Percentiles rank a stretch among this genome's conserved stretches.
Evolutionary conservation across 2,797 vertebrate species (phyloP).

Genomic region (Mormyrus hasselquistii): DNA sequence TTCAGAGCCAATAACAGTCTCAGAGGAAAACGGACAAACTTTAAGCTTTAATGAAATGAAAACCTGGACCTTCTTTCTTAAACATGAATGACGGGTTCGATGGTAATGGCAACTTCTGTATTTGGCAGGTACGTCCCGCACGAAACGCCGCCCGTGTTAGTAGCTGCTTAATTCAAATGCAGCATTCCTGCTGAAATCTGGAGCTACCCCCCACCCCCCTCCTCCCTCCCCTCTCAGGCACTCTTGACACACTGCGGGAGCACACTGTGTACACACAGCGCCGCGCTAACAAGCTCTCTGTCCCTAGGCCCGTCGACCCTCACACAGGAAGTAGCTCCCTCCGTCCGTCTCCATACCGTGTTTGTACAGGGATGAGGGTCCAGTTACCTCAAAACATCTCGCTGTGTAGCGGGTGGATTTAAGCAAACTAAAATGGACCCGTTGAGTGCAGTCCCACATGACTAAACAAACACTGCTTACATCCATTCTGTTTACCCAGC

Average conservation of each 20-base stretch:
- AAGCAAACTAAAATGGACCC: neutral
- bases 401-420: neutral
- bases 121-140: neutral
- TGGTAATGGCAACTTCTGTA: neutral
- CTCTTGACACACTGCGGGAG: neutral
- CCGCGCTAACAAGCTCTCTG: neutral
- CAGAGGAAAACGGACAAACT: slow-evolving; percentile 4
- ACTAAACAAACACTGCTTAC: neutral
- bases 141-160: neutral
- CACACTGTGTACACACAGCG: neutral
- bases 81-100: neutral
- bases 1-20: slow-evolving; percentile 18
- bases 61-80: slow-evolving; percentile 5
- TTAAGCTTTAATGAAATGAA: slow-evolving; percentile 21
- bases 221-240: neutral
- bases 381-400: neutral
- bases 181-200: neutral
- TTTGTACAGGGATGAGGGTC: neutral
- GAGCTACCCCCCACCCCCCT: neutral
- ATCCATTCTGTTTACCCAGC: neutral
- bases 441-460: neutral
- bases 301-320: neutral
- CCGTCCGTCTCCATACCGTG: neutral
- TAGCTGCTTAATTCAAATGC: neutral
- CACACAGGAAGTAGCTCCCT: neutral